Evolutionary conservation across 2,797 vertebrate genomes (phyloP), one percentile per base, ranked within the genome.

Genomic region (Takifugu rubripes): DNA sequence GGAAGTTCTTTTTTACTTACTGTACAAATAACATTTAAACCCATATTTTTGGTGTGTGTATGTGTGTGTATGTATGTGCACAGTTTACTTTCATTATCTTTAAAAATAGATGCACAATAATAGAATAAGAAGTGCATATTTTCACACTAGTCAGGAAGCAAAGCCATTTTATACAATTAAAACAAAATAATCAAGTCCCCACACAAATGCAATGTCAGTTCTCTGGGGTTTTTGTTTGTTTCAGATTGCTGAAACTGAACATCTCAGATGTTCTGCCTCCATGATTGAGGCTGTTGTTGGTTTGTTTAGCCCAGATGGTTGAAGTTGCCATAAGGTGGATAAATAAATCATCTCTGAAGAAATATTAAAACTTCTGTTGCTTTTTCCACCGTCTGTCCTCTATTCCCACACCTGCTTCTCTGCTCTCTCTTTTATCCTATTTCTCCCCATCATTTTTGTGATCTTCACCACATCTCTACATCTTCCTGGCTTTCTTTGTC

Each of bases 341-440:
- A 78, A 87, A 91, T 90, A 87, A 89, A 89, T 89, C 61, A 89
- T 82, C 67, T 72, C 77, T 59, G 77, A 77, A 85, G 83, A 85
- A 88, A 86, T 88, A 88, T 87, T 83, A 78, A 84, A 88, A 84
- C 78, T 66, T 78, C 72, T 75, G 63, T 77, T 78, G 61, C 68
- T 69, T 21, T 72, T 66, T 47, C 56, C 54, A 45, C 61, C 52
- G 65, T 56, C 61, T 70, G 59, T 56, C 71, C 27, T 53, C 50
- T 26, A 33, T 51, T 58, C 14, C 16, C 49, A 3, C 3, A 21
- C 17, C 52, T 61, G 44, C 50, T 51, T 49, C 54, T 66, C 49
- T 64, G 17, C 40, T 46, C 27, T 55, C 42, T 43, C 33, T 25
- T 75, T 75, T 67, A 61, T 59, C 58, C 51, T 64, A 24, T 50